Evolutionary conservation across 1,140 invertebrate genomes (phyloP), one percentile per base, ranked within the genome.

Genomic region (Drosophila lini): DNA sequence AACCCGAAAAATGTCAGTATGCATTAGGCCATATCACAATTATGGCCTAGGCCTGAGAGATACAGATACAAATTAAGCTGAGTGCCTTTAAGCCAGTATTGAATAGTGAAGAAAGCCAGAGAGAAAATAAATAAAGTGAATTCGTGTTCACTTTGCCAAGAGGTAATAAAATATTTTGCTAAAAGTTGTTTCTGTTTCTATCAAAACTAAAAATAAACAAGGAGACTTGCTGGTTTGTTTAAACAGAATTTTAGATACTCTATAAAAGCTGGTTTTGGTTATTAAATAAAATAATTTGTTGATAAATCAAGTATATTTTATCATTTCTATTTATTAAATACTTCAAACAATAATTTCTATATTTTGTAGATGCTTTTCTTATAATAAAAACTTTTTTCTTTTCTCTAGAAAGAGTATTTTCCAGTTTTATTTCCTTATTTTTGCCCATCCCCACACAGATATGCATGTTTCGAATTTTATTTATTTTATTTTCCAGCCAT

Each of bases 401-500:
- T 5, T 34, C 3, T 7, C 5, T 10, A 10, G 64, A 5, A 8
- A 57, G 64, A 11, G 65, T 57, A 57, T 70, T 25, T 56, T 15
- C 6, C 13, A 8, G 10, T 45, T 38, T 38, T 11, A 56, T 70
- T 47, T 34, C 10, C 13, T 34, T 40, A 10, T 25, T 10, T 1
- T 15, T 28, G 3, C 6, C 2, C 3, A 65, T 10, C 38, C 10
- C 7, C 19, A 22, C 28, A 48, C 36, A 32, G 41, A 41, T 52
- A n/a, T 58, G 15, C 44, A 31, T 50, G 52, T 74, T 48, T 41
- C 5, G 40, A 22, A 19, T 57, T 75, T 55, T 75, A 42, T 65
- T 75, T 48, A 40, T 47, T 68, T 56, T 61, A 70, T 62, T 78
- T 78, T 36, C 9, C 19, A 9, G 36, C 15, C 32, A 69, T 69